Base-by-base conservation (phyloP, 53 echinoderm and acorn worm genomes). In the Temnopleurus reevesii region DNA sequence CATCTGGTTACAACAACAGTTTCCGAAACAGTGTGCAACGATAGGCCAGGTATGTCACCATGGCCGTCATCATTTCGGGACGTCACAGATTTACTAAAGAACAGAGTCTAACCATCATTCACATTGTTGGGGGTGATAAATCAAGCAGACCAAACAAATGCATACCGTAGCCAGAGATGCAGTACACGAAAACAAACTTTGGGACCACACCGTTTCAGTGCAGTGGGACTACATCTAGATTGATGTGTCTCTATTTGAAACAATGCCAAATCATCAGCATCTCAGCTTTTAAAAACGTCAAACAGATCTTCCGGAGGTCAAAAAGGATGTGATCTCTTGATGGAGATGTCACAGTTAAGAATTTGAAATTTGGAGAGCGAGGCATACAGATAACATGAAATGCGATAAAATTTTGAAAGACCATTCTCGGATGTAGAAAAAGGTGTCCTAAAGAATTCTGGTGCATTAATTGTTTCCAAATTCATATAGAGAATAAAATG, bases 131-230 rank as follows among this genome's bases (percentile, higher is more conserved):
- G n/a, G 13, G 38, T n/a, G 71, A 71, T 71, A 71, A 71, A 71
- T 71, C 71, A 71, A 8, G 43, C 43, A n/a, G 41, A 38, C 41
- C 71, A 71, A 71, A 71, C 9, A 71, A 71, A 71, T 71, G 71
- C 71, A 71, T 71, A 71, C 71, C 71, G 71, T 41, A 71, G 71
- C 71, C 71, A 5, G 41, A 10, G 71, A 71, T 71, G 71, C 71
- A 71, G 41, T 19, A 36, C 71, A 43, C 71, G 41, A 71, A 71
- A 71, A 71, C 71, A 71, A 71, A 71, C 71, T 71, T 71, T 71
- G 71, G 23, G 38, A n/a, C 36, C 21, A 41, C 36, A 58, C 19
- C n/a, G 41, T 71, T 71, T 7, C 23, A 21, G 9, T 71, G 66
- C 66, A 19, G 38, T 71, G 41, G 71, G 41, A 71, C 71, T 41